Conservation (phyloP, 2,888 invertebrate species). For the Drosophila mayaguana region DNA sequence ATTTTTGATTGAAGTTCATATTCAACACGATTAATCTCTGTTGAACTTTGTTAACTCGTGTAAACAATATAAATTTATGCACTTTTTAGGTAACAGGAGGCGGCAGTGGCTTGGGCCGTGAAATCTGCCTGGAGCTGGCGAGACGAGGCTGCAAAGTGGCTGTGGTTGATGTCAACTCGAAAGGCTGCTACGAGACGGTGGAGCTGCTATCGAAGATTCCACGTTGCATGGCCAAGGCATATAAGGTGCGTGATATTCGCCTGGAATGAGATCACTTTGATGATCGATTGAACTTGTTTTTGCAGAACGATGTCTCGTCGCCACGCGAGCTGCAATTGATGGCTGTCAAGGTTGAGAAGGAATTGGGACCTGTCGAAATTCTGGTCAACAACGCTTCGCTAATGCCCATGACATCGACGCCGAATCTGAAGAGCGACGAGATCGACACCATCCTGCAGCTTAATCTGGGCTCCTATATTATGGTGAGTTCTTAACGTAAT, state of each 20-base stretch:
- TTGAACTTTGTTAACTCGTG: neutral
- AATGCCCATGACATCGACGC: slow-evolving; percentile 84
- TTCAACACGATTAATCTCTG: neutral
- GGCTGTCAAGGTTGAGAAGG: slow-evolving; percentile 82
- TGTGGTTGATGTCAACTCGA: slow-evolving; percentile 84
- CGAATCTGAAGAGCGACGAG: slow-evolving; percentile 83
- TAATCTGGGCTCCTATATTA: slow-evolving; percentile 85
- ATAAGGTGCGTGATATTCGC: slow-evolving; percentile 71
- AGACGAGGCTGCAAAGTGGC: slow-evolving; percentile 85
- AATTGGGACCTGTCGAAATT: slow-evolving; percentile 85
- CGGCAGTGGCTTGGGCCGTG: slow-evolving; percentile 85
- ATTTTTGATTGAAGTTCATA: neutral
- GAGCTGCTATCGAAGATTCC: slow-evolving; percentile 82
- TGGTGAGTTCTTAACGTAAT: slow-evolving; percentile 70
- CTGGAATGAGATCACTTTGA: neutral
- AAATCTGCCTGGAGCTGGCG: slow-evolving; percentile 84
- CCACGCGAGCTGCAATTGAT: slow-evolving; percentile 82
- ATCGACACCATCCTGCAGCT: slow-evolving; percentile 85
- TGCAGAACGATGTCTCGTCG: slow-evolving; percentile 84
- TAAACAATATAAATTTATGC: no score
- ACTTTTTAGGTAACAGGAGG: slow-evolving; percentile 85
- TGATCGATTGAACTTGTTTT: neutral
- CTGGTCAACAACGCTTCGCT: slow-evolving; percentile 86
- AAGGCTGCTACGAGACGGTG: slow-evolving; percentile 83
- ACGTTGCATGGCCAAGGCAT: slow-evolving; percentile 82